Evolutionary conservation across 2,888 invertebrate genomes (phyloP).

Genomic region (Cactoblastis cactorum): DNA sequence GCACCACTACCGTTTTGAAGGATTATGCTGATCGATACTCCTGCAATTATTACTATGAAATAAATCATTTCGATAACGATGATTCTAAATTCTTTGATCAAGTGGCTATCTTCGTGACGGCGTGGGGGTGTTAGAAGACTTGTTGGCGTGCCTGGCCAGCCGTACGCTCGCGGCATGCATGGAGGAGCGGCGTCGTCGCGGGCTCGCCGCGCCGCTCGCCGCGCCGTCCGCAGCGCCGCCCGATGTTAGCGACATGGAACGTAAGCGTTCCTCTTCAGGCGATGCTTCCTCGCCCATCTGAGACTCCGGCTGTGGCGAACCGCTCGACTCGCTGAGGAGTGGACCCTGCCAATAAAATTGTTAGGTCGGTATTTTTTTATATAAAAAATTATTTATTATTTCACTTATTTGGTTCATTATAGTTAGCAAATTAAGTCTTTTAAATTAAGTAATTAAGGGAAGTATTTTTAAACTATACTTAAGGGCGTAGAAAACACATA

Average conservation of each 20-base stretch:
- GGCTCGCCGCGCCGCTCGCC: constrained; percentile 18
- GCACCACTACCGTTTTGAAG: no score
- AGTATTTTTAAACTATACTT: no score
- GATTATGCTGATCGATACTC: no score
- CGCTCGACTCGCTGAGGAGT: constrained; percentile 20
- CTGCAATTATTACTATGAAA: no score
- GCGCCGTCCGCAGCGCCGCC: constrained; percentile 18
- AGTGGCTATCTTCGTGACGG: constrained; percentile 19
- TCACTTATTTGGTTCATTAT: no score
- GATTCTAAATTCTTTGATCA: no score
- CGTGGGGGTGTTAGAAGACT: constrained; percentile 27
- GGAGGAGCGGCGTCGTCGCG: constrained; percentile 55
- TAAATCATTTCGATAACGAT: no score
- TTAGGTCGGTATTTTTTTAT: no score
- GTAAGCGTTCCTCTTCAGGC: constrained; percentile 19
- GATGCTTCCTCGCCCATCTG: constrained; percentile 14
- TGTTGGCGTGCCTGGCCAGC: constrained; percentile 48
- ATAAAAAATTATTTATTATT: no score
- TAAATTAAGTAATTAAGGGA: no score
- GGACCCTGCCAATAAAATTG: not conserved
- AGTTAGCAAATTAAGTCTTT: no score
- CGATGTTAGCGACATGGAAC: constrained; percentile 21
- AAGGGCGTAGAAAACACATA: no score
- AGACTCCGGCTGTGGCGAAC: constrained; percentile 19
- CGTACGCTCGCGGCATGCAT: constrained; percentile 62